phyloP scores from a whole-genome alignment of 1,140 invertebrate species.

The Ericerus pela region DNA sequence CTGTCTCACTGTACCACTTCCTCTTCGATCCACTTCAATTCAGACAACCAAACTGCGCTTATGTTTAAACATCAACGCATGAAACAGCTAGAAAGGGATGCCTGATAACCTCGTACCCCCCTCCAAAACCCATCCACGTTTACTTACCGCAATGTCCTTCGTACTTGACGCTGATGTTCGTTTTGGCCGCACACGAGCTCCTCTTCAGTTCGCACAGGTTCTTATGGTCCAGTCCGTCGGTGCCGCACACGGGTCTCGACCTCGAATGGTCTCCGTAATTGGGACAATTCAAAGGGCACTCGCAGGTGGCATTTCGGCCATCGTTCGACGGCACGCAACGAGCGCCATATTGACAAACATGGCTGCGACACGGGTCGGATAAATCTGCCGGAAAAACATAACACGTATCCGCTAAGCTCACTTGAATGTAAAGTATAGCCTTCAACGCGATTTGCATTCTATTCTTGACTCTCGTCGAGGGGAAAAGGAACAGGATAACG shows the following conservation, averaged over 20 bases:
- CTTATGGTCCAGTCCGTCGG: conserved; percentile 54
- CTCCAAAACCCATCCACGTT: background rate
- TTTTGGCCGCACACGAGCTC: conserved; percentile 53
- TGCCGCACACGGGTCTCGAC: conserved; percentile 48
- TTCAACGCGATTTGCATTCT: conserved; percentile 10
- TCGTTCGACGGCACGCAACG: conserved; percentile 13
- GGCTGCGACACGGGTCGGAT: conserved; percentile 13
- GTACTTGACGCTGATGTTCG: conserved; percentile 71
- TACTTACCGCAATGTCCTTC: conserved; percentile 77
- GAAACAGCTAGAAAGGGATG: too few species aligned
- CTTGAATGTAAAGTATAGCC: conserved; percentile 7
- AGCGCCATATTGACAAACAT: conserved; percentile 16
- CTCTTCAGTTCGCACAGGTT: conserved; percentile 66
- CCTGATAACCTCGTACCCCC: background rate
- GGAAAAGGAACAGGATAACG: conserved; percentile 10
- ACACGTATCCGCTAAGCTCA: conserved; percentile 14
- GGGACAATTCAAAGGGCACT: conserved; percentile 11
- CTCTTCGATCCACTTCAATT: too few species aligned
- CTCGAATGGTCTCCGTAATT: conserved; percentile 5
- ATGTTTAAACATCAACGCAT: too few species aligned
- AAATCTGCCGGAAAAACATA: conserved; percentile 17
- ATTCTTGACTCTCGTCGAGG: conserved; percentile 4
- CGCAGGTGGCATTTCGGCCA: conserved; percentile 8
- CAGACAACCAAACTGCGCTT: too few species aligned
- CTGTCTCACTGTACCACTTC: too few species aligned